phyloP scores from a whole-genome alignment of 2,888 invertebrate species.

The Dicyrtomina minuta region DNA sequence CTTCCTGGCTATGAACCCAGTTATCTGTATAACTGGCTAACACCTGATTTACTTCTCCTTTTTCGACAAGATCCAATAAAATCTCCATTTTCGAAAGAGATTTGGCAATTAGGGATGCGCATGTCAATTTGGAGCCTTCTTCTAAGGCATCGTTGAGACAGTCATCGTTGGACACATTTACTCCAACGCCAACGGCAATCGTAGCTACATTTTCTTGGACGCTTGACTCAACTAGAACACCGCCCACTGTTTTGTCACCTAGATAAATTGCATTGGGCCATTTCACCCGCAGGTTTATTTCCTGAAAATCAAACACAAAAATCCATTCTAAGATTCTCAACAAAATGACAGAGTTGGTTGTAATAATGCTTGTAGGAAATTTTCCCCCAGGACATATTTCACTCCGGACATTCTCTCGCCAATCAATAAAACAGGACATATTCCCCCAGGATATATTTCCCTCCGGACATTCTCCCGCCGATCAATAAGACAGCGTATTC shows the following conservation, averaged over 20 bases:
- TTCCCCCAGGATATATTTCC: too few relatives aligned
- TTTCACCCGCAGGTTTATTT: conserved; percentile 73
- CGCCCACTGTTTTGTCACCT: conserved; percentile 83
- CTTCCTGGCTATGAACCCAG: conserved; percentile 66
- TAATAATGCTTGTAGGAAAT: too few relatives aligned
- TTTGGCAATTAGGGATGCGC: conserved; percentile 63
- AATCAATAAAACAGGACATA: too few relatives aligned
- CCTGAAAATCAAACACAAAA: conserved; percentile 57
- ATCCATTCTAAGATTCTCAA: too few relatives aligned
- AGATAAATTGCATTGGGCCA: conserved; percentile 98
- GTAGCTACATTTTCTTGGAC: conserved; percentile 57
- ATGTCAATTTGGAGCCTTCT: neutral
- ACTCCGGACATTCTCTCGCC: too few relatives aligned
- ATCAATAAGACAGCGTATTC: too few relatives aligned
- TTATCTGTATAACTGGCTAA: conserved; percentile 78
- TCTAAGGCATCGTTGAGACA: conserved; percentile 58
- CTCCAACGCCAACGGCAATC: conserved; percentile 69
- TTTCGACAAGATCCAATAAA: conserved; percentile 62
- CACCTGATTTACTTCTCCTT: conserved; percentile 61
- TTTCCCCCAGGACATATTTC: too few relatives aligned
- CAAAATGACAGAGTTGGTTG: too few relatives aligned
- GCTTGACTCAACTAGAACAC: conserved; percentile 74
- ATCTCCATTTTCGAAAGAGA: conserved; percentile 74
- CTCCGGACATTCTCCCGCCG: too few relatives aligned
- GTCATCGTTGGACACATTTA: conserved; percentile 58